phyloP scores from a whole-genome alignment of 2,113 vertebrate genomes.

The Hippoglossus stenolepis region DNA sequence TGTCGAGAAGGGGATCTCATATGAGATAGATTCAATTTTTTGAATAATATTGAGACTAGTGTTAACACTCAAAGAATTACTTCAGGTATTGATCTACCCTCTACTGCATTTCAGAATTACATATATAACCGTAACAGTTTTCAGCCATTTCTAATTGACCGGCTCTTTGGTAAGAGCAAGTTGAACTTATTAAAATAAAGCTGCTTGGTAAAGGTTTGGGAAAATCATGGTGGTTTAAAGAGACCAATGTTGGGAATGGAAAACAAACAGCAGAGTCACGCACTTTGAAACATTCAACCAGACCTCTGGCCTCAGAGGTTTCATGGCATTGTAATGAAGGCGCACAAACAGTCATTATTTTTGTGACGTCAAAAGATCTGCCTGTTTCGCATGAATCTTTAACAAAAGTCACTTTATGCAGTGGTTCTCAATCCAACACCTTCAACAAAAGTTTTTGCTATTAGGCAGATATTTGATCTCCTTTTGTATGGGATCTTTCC shows the following conservation, averaged over 20 bases:
- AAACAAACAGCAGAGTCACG: background rate
- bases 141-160: background rate
- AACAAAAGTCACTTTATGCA: background rate
- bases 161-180: background rate
- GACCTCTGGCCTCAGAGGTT: background rate
- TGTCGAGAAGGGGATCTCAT: too few species aligned
- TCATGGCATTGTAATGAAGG: background rate
- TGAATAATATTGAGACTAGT: background rate
- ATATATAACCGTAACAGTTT: background rate
- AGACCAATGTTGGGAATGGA: background rate
- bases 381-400: background rate
- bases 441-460: background rate
- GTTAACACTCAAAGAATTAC: background rate
- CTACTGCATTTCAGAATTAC: background rate
- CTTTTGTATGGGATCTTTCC: too few species aligned
- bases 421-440: background rate
- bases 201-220: background rate
- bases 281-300: background rate
- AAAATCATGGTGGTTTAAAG: background rate
- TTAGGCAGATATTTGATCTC: background rate
- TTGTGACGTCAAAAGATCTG: background rate
- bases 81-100: background rate
- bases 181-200: background rate
- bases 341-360: background rate
- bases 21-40: too few species aligned